Conservation (phyloP, 2,797 vertebrate genomes). For the Mormyrops attenuatus region DNA sequence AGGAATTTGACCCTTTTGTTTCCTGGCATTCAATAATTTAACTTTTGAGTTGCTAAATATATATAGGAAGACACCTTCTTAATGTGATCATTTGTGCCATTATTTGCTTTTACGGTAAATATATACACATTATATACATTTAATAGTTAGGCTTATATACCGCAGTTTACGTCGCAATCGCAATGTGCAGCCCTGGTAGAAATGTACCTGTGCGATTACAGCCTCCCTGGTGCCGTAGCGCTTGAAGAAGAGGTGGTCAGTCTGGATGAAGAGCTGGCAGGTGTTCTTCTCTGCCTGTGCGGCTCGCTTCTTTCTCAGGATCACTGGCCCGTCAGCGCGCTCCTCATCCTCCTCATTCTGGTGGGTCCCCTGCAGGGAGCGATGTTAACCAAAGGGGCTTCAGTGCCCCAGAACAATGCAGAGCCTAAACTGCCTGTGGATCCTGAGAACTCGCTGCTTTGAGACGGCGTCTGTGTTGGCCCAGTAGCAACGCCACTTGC, state of each 20-base stretch:
- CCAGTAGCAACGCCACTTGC: neutral
- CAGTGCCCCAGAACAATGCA: neutral
- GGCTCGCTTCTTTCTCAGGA: constrained; percentile 80
- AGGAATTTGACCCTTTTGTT: neutral
- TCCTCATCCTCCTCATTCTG: constrained; percentile 36
- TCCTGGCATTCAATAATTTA: neutral
- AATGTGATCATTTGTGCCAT: neutral
- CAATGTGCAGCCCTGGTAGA: neutral
- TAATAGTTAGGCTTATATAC: neutral
- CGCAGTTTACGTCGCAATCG: neutral
- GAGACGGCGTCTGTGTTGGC: neutral
- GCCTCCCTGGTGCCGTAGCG: constrained; percentile 83
- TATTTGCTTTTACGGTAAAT: neutral
- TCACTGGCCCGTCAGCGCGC: constrained; percentile 60
- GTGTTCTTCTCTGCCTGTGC: constrained; percentile 82
- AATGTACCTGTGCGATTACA: constrained; percentile 88
- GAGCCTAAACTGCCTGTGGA: neutral
- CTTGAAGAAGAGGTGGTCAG: constrained; percentile 83
- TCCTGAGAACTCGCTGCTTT: neutral
- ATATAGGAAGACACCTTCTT: neutral
- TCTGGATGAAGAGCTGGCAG: constrained; percentile 94
- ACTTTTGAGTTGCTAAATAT: neutral
- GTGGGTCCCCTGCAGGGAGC: constrained; percentile 35
- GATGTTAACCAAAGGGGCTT: neutral
- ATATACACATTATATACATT: neutral